These are phyloP conservation scores for Cricetomys ansorgei DNA, from an alignment of 2,113 vertebrate genomes.

Conservation along the genomic window DNA sequence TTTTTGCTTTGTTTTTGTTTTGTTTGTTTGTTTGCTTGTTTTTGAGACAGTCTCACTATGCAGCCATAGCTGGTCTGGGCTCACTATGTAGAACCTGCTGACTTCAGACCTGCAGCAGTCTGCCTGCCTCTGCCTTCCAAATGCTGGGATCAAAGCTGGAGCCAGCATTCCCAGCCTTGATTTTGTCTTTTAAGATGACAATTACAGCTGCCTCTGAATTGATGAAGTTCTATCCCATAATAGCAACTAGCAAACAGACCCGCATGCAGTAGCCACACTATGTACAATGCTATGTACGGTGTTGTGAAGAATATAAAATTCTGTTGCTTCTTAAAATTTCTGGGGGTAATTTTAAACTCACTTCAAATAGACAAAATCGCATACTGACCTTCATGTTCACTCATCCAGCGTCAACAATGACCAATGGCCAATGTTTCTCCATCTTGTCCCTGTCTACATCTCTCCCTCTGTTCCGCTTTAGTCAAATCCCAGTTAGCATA, in stretches of 20 bases:
- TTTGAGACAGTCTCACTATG: neutral
- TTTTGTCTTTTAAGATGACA: neutral
- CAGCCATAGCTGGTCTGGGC: neutral
- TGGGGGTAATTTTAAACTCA: slow-evolving; percentile 8
- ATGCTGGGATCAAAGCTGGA: neutral
- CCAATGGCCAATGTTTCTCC: neutral
- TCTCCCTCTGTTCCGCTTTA: neutral
- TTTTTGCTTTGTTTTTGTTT: neutral
- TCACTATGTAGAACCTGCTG: neutral
- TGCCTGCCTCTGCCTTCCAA: neutral
- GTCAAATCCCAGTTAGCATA: neutral
- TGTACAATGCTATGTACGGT: neutral
- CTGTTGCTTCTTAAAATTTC: neutral
- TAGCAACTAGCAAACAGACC: neutral
- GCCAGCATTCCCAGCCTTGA: neutral
- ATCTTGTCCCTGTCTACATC: neutral
- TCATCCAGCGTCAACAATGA: neutral
- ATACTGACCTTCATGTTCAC: neutral
- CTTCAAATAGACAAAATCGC: neutral
- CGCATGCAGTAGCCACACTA: neutral
- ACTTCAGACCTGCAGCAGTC: too few relatives aligned
- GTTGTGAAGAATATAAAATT: neutral
- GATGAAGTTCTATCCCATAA: neutral
- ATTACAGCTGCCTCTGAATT: neutral
- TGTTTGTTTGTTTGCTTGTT: neutral